Conservation (phyloP, 64 coral and sea anemone genomes). For the Montipora capricornis region DNA sequence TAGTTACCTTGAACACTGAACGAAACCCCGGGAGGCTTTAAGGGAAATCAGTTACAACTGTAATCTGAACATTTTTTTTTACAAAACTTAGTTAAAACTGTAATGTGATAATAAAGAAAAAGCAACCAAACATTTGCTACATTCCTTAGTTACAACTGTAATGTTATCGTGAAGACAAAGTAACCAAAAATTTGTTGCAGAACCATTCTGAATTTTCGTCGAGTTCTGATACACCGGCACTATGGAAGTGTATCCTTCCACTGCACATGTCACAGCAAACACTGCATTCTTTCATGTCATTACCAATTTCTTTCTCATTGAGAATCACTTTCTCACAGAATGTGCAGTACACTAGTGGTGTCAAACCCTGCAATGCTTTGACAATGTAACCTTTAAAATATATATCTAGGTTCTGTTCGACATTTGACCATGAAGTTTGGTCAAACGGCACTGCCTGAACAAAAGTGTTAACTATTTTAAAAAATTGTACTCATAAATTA, state of each 20-base stretch:
- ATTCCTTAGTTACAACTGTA: conserved; percentile 1
- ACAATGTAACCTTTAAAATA: conserved; percentile 19
- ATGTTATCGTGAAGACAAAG: not conserved
- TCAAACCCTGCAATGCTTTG: not conserved
- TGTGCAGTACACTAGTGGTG: conserved; percentile 1
- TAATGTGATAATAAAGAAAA: conserved; percentile 1
- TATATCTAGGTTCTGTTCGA: conserved; percentile 25
- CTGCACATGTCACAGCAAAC: not conserved
- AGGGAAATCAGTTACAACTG: no score
- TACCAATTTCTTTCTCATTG: not conserved
- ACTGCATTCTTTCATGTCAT: not conserved
- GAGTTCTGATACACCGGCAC: not conserved
- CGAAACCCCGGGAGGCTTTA: no score
- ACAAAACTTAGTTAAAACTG: not conserved
- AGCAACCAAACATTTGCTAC: conserved; percentile 5
- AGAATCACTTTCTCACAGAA: not conserved
- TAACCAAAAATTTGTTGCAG: not conserved
- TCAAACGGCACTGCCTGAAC: conserved; percentile 19
- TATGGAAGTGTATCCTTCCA: not conserved
- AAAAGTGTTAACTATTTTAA: conserved; percentile 1
- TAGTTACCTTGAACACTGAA: not conserved
- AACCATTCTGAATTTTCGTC: conserved; percentile 14
- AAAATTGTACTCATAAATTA: no score
- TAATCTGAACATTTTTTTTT: not conserved
- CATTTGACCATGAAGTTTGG: conserved; percentile 8